Evolutionary conservation across 1,140 invertebrate genomes (phyloP).

Genomic region (Ooceraea biroi): DNA sequence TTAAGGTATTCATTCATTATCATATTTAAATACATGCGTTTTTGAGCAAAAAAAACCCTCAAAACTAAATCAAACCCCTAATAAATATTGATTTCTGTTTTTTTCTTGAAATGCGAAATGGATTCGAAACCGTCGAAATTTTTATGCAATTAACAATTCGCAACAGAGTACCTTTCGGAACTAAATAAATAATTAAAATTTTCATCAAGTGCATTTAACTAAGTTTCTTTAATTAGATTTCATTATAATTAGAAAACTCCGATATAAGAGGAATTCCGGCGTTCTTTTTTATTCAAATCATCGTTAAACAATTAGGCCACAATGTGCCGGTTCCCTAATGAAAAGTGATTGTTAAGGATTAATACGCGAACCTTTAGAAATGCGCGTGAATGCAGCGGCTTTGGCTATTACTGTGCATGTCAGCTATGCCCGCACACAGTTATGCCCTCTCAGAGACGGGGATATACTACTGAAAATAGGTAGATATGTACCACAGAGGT

Average conservation of each 20-base stretch:
- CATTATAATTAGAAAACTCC: background rate
- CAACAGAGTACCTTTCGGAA: background rate
- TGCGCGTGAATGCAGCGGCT: background rate
- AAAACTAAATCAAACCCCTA: too few relatives aligned
- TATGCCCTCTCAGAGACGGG: background rate
- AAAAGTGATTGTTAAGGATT: background rate
- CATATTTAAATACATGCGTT: too few relatives aligned
- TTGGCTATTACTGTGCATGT: background rate
- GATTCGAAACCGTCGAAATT: too few relatives aligned
- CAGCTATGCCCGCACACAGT: background rate
- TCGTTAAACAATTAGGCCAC: background rate
- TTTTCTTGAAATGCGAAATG: too few relatives aligned
- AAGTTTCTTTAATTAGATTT: background rate
- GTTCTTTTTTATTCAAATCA: background rate
- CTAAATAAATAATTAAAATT: slow-evolving; percentile 5
- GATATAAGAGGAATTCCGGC: background rate
- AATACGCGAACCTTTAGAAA: slow-evolving; percentile 13
- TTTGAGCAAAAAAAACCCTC: too few relatives aligned
- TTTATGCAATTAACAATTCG: too few relatives aligned
- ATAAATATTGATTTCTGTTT: too few relatives aligned
- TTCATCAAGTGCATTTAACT: background rate
- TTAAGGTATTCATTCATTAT: too few relatives aligned
- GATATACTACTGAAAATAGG: slow-evolving; percentile 30
- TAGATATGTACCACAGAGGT: slow-evolving; percentile 19
- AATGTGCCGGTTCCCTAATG: background rate